Conservation (phyloP, 2,797 vertebrate genomes). For the Acridotheres tristis region DNA sequence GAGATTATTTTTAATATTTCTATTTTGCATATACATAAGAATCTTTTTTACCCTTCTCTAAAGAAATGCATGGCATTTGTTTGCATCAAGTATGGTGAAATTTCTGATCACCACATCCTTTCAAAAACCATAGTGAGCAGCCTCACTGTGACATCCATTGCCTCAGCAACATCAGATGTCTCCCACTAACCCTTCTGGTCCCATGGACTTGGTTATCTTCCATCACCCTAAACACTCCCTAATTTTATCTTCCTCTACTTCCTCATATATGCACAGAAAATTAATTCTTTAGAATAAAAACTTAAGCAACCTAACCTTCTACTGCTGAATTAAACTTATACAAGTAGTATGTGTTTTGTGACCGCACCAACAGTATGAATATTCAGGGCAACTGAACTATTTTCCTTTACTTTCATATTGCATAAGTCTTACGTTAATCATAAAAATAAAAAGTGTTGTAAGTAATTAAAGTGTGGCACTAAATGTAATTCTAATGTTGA, state of each 20-base stretch:
- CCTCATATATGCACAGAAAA: background rate
- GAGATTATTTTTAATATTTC: background rate
- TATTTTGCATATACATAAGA: background rate
- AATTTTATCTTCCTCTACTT: background rate
- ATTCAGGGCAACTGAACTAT: background rate
- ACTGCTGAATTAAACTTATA: background rate
- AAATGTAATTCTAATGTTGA: background rate
- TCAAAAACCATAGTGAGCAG: background rate
- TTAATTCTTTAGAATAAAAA: background rate
- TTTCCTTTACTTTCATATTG: background rate
- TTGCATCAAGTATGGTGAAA: background rate
- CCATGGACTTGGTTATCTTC: background rate
- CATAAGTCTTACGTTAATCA: background rate
- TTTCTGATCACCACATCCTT: background rate
- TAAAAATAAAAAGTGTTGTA: background rate
- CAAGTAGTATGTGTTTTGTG: background rate
- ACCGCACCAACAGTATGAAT: background rate
- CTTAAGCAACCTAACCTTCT: background rate
- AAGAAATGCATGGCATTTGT: background rate
- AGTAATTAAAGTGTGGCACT: background rate
- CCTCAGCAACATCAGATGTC: background rate
- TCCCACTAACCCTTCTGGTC: background rate
- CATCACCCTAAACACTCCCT: background rate
- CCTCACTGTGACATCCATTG: background rate
- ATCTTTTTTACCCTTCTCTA: background rate